Percentiles rank a stretch among this genome's conserved stretches.
These are phyloP conservation scores for Mesembrinibis cayennensis DNA, from an alignment of 2,113 vertebrate species.

Conservation along the genomic window DNA sequence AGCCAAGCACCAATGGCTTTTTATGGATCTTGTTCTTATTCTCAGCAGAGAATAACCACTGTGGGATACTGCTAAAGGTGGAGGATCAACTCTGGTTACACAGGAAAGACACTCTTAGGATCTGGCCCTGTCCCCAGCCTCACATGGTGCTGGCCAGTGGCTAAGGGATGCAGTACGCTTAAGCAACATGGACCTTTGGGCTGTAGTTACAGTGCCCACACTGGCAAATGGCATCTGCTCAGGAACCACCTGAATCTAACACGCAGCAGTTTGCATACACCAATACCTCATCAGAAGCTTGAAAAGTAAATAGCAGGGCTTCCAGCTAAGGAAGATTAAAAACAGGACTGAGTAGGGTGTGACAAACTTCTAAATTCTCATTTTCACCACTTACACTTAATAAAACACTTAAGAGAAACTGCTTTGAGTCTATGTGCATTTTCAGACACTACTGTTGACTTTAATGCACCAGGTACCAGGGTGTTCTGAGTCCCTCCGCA, in stretches of 20 bases:
- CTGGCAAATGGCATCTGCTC: background rate
- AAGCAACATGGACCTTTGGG: background rate
- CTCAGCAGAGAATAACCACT: background rate
- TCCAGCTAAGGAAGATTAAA: background rate
- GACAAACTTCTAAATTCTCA: background rate
- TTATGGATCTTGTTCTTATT: background rate
- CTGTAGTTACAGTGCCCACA: background rate
- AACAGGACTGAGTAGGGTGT: background rate
- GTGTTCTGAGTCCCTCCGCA: background rate
- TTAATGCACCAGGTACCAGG: background rate
- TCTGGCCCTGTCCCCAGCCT: background rate
- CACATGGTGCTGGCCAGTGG: background rate
- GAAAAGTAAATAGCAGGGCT: background rate
- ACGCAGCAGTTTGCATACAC: background rate
- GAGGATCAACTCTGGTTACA: background rate
- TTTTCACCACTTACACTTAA: background rate
- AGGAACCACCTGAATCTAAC: background rate
- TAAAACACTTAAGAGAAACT: background rate
- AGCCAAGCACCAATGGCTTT: background rate
- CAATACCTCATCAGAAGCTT: background rate
- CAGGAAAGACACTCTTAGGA: background rate
- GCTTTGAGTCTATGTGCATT: background rate
- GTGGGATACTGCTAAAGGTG: background rate
- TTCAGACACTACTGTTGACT: background rate
- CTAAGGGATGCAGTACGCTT: background rate